These are phyloP conservation scores for Caretta caretta DNA, from an alignment of 2,113 vertebrate species.

Conservation along the genomic window DNA sequence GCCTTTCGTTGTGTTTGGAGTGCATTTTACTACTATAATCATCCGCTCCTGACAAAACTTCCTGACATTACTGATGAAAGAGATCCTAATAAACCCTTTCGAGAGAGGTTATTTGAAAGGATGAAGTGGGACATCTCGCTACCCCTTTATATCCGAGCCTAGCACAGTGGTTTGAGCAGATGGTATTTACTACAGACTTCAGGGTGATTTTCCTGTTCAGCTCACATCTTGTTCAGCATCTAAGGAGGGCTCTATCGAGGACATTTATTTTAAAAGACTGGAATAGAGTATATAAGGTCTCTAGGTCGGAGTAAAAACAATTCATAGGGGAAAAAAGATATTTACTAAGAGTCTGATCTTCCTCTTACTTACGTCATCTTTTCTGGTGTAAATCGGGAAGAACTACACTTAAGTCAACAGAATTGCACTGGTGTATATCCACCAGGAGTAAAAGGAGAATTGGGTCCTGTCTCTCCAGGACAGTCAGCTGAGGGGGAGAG, in stretches of 20 bases:
- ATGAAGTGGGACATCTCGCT: background rate
- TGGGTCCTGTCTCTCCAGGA: background rate
- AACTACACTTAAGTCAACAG: background rate
- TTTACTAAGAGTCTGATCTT: background rate
- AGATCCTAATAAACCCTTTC: background rate
- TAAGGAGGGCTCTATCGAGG: background rate
- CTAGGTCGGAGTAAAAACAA: background rate
- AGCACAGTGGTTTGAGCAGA: background rate
- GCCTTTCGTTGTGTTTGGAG: background rate
- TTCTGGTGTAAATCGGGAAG: background rate
- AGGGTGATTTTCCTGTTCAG: background rate
- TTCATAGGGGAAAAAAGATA: background rate
- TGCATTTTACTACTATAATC: background rate
- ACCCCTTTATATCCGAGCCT: rapidly evolving
- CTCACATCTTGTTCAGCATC: background rate
- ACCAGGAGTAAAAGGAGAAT: background rate
- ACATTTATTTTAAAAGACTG: background rate
- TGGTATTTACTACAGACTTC: background rate
- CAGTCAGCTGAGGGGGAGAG: background rate
- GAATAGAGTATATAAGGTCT: background rate
- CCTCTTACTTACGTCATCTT: background rate
- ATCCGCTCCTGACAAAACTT: background rate
- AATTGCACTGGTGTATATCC: background rate
- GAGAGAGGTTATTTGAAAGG: background rate
- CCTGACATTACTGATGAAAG: background rate